A percentile compares a stretch with the other conserved stretches of the same genome.
Evolutionary conservation across 1,140 invertebrate species (phyloP).

Genomic region (Brachionus calyciflorus): DNA sequence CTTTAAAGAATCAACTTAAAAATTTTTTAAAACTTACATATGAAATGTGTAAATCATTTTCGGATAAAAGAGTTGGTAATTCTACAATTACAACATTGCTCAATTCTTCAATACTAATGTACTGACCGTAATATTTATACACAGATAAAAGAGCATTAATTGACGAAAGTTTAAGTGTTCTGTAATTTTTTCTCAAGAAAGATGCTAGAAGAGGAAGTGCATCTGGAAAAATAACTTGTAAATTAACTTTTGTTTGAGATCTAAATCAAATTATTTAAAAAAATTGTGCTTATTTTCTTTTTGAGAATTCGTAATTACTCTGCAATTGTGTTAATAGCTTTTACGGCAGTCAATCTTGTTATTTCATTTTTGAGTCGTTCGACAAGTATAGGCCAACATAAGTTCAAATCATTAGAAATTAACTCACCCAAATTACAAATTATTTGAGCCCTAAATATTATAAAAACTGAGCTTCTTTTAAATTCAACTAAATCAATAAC

Average conservation of each 20-base stretch:
- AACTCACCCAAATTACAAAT: slow-evolving; percentile 84
- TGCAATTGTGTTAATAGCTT: slow-evolving; percentile 88
- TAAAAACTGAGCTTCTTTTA: not conserved
- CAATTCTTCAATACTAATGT: slow-evolving; percentile 64
- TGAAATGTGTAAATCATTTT: slow-evolving; percentile 90
- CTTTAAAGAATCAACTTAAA: not conserved
- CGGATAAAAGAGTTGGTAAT: slow-evolving; percentile 81
- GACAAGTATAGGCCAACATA: slow-evolving; percentile 86
- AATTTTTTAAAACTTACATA: slow-evolving; percentile 68
- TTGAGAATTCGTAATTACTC: slow-evolving; percentile 55
- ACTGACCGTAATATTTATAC: slow-evolving; percentile 75
- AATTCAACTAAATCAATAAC: slow-evolving; percentile 20
- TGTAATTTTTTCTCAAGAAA: slow-evolving; percentile 92
- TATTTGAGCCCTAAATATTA: slow-evolving; percentile 71
- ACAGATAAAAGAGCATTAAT: slow-evolving; percentile 84
- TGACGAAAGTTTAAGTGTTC: slow-evolving; percentile 86
- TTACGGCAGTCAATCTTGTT: slow-evolving; percentile 88
- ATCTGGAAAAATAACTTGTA: slow-evolving; percentile 66
- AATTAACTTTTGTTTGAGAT: slow-evolving; percentile 3
- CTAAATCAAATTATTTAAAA: slow-evolving; percentile 13
- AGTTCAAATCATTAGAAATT: slow-evolving; percentile 70
- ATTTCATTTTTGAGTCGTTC: slow-evolving; percentile 93
- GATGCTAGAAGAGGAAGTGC: slow-evolving; percentile 85
- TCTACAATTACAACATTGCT: slow-evolving; percentile 74
- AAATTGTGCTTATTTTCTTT: not conserved